These are phyloP conservation scores for Euzophera pinguis DNA, from an alignment of 2,888 invertebrate genomes.

Conservation along the genomic window DNA sequence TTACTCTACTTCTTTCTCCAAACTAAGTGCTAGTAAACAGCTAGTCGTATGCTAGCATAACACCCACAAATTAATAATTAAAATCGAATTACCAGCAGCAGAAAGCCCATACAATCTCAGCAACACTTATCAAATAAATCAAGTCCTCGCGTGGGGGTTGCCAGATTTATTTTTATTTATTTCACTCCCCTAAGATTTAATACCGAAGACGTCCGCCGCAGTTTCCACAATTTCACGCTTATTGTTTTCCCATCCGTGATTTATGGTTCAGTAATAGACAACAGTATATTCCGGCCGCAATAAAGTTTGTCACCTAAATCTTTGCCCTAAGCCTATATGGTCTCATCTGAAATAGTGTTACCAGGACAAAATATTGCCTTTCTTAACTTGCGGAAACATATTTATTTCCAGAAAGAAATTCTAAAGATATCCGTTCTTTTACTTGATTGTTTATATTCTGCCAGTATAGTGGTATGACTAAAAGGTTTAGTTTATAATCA, in stretches of 20 bases:
- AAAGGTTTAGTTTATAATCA: too few species aligned
- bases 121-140: conserved; percentile 63
- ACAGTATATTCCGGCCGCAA: conserved; percentile 74
- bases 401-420: too few species aligned
- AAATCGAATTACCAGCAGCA: conserved; percentile 45
- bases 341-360: conserved; percentile 6
- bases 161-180: conserved; percentile 79
- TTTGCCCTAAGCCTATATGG: conserved; percentile 69
- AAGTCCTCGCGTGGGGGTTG: conserved; percentile 63
- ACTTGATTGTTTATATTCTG: too few species aligned
- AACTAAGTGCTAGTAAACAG: not conserved
- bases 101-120: conserved; percentile 26
- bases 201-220: conserved; percentile 70
- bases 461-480: too few species aligned
- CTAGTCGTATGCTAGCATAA: not conserved
- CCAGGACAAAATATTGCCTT: conserved; percentile 3
- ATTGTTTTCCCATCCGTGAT: conserved; percentile 80
- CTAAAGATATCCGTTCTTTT: too few species aligned
- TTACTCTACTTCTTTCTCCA: not conserved
- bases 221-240: conserved; percentile 81
- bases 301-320: conserved; percentile 79
- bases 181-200: conserved; percentile 78
- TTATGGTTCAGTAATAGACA: conserved; percentile 74
- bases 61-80: conserved; percentile 37
- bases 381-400: not conserved